Base-by-base conservation (phyloP, 2,113 vertebrate species). In the Electrona antarctica region DNA sequence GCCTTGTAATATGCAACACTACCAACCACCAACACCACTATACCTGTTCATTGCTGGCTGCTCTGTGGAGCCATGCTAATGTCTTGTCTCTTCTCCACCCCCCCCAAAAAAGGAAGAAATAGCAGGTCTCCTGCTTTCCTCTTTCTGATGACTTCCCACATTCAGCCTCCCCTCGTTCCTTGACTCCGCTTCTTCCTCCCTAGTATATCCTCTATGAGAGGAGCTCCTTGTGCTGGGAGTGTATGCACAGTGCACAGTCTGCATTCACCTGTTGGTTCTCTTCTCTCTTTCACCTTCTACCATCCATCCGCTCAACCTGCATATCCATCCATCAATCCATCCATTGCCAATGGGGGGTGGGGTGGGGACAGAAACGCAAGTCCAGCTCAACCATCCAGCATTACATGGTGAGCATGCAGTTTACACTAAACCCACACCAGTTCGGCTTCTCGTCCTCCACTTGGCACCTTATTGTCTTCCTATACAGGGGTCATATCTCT, bases 321-420 rank as follows among this genome's bases (percentile, higher is more conserved):
- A 12, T 67, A 14, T 12, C 8, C 69, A 60, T 58, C 52, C 74
- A 14, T 78, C 61, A 67, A 21, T 82, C 49, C 78, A 63, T 78
- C 64, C 64, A 68, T 74, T 57, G 50, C 64, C 73, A 41, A 41
- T 6, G 33, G 33, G 33, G 33, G 21, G 33, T 4, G 33, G 33
- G 33, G 33, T 72, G 87, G 76, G 78, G 81, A 83, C 91, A 94
- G 93, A 94, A 94, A 91, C 90, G 93, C 85, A 94, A 92, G 89
- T 94, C 92, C 74, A 94, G 91, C 90, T 93, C 92, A 52, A 92
- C 91, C 67, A 89, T 93, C 80, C 93, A 93, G 89, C 92, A 41
- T 2, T 41, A 92, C 46, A 92, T 92, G 92, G 91, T 93, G 92
- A 93, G 92, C 86, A 87, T 87, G 79, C 70, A 61, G 12, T 83